Evolutionary conservation across 2,888 invertebrate species (phyloP).

Genomic region (Dolichomitus sp.): DNA sequence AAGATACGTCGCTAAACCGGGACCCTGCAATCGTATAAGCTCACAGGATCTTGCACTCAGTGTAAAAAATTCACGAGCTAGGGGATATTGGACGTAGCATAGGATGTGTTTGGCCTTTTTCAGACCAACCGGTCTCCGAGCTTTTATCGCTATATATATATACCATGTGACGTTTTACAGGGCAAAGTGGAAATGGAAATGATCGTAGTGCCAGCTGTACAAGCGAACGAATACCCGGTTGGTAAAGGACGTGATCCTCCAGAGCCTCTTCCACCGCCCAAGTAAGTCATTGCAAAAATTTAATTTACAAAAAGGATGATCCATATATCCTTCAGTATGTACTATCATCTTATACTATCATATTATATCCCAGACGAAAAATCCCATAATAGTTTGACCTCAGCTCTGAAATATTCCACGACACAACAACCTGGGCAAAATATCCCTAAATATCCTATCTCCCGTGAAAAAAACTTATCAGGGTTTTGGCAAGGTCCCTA

Average conservation of each 20-base stretch:
- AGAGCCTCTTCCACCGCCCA: constrained; percentile 88
- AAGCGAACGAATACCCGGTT: constrained; percentile 89
- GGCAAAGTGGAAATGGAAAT: constrained; percentile 91
- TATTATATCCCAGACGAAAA: too few relatives aligned
- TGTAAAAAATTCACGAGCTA: constrained; percentile 61
- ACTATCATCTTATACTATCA: background rate
- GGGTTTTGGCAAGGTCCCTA: too few relatives aligned
- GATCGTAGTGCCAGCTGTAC: constrained; percentile 88
- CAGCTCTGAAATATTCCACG: too few relatives aligned
- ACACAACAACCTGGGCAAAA: too few relatives aligned
- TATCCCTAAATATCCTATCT: too few relatives aligned
- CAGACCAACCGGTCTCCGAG: background rate
- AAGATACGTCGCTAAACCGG: constrained; percentile 38
- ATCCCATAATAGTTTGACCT: too few relatives aligned
- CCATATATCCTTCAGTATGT: background rate
- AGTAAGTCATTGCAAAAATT: constrained; percentile 86
- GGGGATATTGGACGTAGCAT: constrained; percentile 53
- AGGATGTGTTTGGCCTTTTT: constrained; percentile 22
- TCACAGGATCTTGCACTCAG: background rate
- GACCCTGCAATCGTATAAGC: constrained; percentile 15
- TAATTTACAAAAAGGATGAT: background rate
- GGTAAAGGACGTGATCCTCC: constrained; percentile 90
- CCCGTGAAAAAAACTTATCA: too few relatives aligned
- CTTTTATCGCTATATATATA: constrained; percentile 40
- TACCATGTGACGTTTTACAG: constrained; percentile 84